Evolutionary conservation across 2,113 vertebrate genomes (phyloP), one percentile per base, ranked within the genome.

Genomic region (Chaetops frenatus): DNA sequence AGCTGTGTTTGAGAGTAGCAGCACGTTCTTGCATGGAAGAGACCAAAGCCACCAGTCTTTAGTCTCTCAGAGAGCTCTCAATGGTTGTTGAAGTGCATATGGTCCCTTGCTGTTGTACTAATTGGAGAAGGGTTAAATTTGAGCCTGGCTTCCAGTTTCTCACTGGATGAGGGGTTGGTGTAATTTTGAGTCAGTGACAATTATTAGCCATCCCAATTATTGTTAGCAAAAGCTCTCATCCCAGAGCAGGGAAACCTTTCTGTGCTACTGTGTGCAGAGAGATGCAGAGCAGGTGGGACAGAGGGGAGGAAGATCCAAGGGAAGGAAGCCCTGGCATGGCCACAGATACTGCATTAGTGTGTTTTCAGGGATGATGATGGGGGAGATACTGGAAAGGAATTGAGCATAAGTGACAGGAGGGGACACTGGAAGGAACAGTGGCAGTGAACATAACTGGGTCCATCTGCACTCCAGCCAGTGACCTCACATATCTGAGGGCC

Each of bases 71-170:
- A 72, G 48, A 45, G 22, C 28, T 74, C 42, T 31, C 15, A 25
- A 0, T 62, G 28, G 6, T 22, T 20, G n/a, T 53, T 61, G 4
- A 72, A 53, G 15, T n/a, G 10, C 35, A 35, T 6, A 0, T 18
- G 6, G 17, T 56, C 5, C 5, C 10, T 54, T 33, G 36, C 17
- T 69, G 81, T 40, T 54, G 18, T 31, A 19, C 21, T 29, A 38
- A 6, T 11, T 35, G n/a, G 12, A 89, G 38, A 28, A 66, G 22
- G 57, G 4, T 44, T 79, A 35, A 47, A 60, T 90, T 80, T 50
- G 35, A 66, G 14, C 35, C 47, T 79, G 65, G 6, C 38, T 60
- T 67, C 21, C 48, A 45, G 36, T 54, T 76, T 44, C 38, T 78
- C 58, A 15, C 17, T 2, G 24, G 20, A 11, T 88, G 78, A 81